phyloP scores from a whole-genome alignment of 2,888 invertebrate genomes.

The Nephrotoma guestfalica region DNA sequence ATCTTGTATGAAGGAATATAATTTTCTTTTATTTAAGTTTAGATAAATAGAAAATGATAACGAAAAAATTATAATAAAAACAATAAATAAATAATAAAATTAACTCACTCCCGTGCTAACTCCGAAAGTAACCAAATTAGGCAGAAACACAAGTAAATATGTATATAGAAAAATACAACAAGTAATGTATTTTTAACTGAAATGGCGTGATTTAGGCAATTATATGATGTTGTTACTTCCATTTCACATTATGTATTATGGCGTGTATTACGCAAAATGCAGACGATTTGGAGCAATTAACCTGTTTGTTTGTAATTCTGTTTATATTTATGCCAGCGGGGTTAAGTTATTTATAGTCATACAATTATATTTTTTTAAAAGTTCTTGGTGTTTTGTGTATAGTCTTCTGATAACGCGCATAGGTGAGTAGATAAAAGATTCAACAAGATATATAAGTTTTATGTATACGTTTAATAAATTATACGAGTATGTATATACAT shows the following conservation, averaged over 20 bases:
- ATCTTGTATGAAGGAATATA: no score
- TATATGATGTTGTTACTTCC: neutral
- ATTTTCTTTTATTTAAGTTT: neutral
- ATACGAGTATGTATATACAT: neutral
- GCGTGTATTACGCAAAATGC: neutral
- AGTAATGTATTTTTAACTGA: neutral
- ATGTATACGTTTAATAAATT: neutral
- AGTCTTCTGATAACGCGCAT: neutral
- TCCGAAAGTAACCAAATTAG: neutral
- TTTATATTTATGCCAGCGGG: neutral
- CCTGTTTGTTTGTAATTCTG: neutral
- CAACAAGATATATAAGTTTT: neutral
- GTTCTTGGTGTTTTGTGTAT: neutral
- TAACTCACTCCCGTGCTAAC: neutral
- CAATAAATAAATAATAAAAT: neutral
- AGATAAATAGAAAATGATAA: neutral
- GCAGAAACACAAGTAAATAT: neutral
- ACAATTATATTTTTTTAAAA: neutral
- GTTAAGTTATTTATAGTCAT: neutral
- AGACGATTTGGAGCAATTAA: neutral
- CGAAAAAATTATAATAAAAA: neutral
- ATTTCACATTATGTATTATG: neutral
- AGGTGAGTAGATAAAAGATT: neutral
- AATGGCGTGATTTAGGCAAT: constrained; percentile 6
- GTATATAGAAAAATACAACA: neutral